These are phyloP conservation scores for Pavo muticus DNA, from an alignment of 2,113 vertebrate species.

Conservation along the genomic window DNA sequence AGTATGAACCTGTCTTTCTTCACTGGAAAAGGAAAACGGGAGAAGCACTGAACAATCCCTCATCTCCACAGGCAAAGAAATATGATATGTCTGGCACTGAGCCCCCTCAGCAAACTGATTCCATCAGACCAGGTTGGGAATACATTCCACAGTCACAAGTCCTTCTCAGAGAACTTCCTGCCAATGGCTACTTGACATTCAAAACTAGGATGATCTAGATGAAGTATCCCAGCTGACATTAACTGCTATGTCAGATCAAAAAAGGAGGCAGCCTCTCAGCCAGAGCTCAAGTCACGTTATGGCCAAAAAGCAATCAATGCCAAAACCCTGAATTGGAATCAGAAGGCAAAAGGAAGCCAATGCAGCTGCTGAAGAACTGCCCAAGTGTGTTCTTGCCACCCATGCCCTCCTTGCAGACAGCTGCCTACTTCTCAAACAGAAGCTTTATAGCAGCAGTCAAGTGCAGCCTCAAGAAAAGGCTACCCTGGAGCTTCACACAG, in stretches of 20 bases:
- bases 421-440: neutral
- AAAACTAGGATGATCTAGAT: conserved; percentile 60
- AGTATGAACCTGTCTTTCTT: conserved; percentile 11
- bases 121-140: conserved; percentile 13
- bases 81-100: neutral
- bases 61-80: conserved; percentile 49
- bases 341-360: conserved; percentile 36
- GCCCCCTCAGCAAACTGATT: neutral
- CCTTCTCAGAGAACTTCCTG: conserved; percentile 55
- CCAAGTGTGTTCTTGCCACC: neutral
- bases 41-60: conserved; percentile 37
- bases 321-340: conserved; percentile 34
- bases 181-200: conserved; percentile 66
- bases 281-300: neutral
- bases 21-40: neutral
- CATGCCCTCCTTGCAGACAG: neutral
- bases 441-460: neutral
- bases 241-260: conserved; percentile 43
- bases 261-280: neutral
- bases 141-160: conserved; percentile 33
- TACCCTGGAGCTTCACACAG: fast-evolving
- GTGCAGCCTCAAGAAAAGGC: fast-evolving
- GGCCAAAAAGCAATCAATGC: neutral
- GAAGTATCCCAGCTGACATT: conserved; percentile 52
- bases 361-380: conserved; percentile 14